These are phyloP conservation scores for Idaea aversata DNA, from an alignment of 2,888 invertebrate genomes.

Conservation along the genomic window DNA sequence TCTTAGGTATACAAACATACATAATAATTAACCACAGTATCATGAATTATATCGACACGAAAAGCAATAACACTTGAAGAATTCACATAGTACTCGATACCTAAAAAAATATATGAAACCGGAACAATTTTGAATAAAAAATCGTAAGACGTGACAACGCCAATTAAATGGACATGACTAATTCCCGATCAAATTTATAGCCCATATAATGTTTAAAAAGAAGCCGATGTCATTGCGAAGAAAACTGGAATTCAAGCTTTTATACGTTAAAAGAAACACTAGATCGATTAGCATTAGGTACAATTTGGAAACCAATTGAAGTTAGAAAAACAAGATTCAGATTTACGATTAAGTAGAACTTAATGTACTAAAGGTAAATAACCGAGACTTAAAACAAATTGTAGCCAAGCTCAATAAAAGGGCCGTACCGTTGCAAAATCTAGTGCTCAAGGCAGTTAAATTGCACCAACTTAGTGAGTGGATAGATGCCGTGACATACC, in stretches of 20 bases:
- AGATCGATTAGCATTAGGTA: no score
- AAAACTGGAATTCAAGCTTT: no score
- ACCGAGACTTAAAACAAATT: conserved; percentile 16
- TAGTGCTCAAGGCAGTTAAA: conserved; percentile 46
- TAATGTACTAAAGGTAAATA: conserved; percentile 4
- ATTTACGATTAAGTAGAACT: neutral
- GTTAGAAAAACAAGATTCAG: neutral
- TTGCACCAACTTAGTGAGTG: conserved; percentile 45
- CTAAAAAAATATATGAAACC: neutral
- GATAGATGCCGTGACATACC: conserved; percentile 59
- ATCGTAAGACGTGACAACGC: neutral
- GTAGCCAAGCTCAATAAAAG: conserved; percentile 29
- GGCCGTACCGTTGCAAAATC: conserved; percentile 49
- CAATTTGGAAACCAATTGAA: neutral
- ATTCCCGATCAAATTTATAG: neutral
- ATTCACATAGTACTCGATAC: neutral
- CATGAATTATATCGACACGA: neutral
- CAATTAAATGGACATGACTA: neutral
- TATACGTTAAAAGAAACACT: no score
- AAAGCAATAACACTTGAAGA: neutral
- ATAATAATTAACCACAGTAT: neutral
- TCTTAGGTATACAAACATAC: neutral
- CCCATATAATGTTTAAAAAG: no score
- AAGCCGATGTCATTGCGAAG: no score
- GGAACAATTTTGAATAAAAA: neutral